Evolutionary conservation across 2,888 invertebrate species (phyloP).

Genomic region (Clostera curtula): DNA sequence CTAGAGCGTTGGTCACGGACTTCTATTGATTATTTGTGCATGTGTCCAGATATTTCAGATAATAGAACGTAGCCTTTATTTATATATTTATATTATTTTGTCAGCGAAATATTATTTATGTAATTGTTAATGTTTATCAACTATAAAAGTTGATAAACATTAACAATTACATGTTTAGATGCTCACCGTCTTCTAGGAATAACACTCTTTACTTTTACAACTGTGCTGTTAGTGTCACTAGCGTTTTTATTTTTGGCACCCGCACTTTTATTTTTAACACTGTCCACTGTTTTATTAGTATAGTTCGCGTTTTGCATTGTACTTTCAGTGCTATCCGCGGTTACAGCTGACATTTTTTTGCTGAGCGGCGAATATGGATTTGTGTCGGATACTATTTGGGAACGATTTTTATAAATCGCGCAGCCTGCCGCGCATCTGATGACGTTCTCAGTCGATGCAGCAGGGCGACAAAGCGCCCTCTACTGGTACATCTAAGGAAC

Average conservation of each 20-base stretch:
- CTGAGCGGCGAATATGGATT: slow-evolving; percentile 66
- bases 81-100: too few species aligned
- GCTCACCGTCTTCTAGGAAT: slow-evolving; percentile 64
- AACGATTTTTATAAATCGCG: slow-evolving; percentile 70
- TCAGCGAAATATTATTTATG: too few species aligned
- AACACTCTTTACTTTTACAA: slow-evolving; percentile 68
- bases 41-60: too few species aligned
- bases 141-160: slow-evolving; percentile 5
- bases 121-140: too few species aligned
- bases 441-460: slow-evolving; percentile 44
- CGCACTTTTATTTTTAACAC: slow-evolving; percentile 37
- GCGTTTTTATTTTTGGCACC: slow-evolving; percentile 47
- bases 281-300: slow-evolving; percentile 26
- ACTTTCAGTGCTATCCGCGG: slow-evolving; percentile 35
- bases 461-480: slow-evolving; percentile 20
- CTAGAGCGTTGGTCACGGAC: too few species aligned
- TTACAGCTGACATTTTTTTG: slow-evolving; percentile 58
- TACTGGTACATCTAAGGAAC: slow-evolving; percentile 1
- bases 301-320: slow-evolving; percentile 31
- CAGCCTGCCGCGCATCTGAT: slow-evolving; percentile 65
- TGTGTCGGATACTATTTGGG: slow-evolving; percentile 60
- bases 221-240: slow-evolving; percentile 31
- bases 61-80: too few species aligned
- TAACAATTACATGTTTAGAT: slow-evolving; percentile 22
- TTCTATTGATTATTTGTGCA: too few species aligned